A percentile compares a stretch with the other conserved stretches of the same genome.
Evolutionary conservation across 2,113 vertebrate species (phyloP).

Genomic region (Psophia crepitans): DNA sequence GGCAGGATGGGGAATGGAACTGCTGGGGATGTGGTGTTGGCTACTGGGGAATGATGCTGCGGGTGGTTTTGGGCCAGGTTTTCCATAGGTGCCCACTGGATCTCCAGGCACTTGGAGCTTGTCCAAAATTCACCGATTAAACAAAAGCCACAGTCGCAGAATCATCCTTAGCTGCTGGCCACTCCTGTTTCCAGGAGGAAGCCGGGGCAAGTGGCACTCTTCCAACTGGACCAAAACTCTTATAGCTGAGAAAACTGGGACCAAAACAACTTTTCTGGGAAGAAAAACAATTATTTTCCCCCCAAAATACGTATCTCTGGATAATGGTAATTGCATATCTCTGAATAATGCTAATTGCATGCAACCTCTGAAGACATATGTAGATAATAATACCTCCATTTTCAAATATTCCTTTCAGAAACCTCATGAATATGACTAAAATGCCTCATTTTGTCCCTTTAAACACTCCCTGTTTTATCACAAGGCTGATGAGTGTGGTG

Average conservation of each 20-base stretch:
- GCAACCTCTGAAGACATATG: neutral
- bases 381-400: neutral
- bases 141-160: neutral
- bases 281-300: neutral
- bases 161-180: neutral
- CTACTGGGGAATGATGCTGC: neutral
- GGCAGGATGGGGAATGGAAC: neutral
- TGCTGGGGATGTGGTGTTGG: neutral
- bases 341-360: conserved; percentile 21
- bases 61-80: neutral
- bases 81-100: neutral
- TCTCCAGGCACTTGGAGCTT: neutral
- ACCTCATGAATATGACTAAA: neutral
- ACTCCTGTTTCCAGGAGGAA: neutral
- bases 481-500: neutral
- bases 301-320: neutral
- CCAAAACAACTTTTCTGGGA: neutral
- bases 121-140: neutral
- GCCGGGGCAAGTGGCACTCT: neutral
- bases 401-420: neutral
- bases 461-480: neutral
- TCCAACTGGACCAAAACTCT: neutral
- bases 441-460: neutral
- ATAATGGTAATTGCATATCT: neutral
- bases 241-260: neutral